These are phyloP conservation scores for Hydrolagus colliei DNA, from an alignment of 2,797 vertebrate species.

Conservation along the genomic window DNA sequence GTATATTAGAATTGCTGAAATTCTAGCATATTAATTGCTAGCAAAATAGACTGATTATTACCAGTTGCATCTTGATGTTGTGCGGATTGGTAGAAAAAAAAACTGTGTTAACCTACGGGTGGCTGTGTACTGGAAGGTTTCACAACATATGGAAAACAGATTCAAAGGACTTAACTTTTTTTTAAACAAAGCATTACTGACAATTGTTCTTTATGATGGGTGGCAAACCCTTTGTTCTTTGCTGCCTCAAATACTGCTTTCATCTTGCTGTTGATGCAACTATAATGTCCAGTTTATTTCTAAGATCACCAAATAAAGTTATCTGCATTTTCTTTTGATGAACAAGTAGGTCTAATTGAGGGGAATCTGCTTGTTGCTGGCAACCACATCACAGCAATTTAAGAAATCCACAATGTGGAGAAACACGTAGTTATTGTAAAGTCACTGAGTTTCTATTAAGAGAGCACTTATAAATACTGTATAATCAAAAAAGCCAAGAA, in stretches of 20 bases:
- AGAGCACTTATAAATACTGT: background rate
- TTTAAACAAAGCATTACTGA: background rate
- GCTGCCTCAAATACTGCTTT: background rate
- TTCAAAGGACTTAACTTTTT: background rate
- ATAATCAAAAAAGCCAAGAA: background rate
- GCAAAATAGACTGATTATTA: background rate
- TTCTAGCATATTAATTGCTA: background rate
- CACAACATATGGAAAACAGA: background rate
- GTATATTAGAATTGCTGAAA: background rate
- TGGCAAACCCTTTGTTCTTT: background rate
- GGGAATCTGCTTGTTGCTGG: background rate
- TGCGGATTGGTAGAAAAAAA: background rate
- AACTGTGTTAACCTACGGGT: background rate
- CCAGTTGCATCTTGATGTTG: background rate
- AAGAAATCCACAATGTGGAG: background rate
- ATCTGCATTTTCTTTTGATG: background rate
- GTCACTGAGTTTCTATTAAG: background rate
- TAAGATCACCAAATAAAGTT: background rate
- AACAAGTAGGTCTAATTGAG: background rate
- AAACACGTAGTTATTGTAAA: background rate
- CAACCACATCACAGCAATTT: background rate
- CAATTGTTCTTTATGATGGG: background rate
- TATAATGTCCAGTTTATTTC: background rate
- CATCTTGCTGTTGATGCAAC: background rate
- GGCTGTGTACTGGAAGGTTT: background rate